phyloP scores from a whole-genome alignment of 2,888 invertebrate species.

The Melikaiella ostensackeni region DNA sequence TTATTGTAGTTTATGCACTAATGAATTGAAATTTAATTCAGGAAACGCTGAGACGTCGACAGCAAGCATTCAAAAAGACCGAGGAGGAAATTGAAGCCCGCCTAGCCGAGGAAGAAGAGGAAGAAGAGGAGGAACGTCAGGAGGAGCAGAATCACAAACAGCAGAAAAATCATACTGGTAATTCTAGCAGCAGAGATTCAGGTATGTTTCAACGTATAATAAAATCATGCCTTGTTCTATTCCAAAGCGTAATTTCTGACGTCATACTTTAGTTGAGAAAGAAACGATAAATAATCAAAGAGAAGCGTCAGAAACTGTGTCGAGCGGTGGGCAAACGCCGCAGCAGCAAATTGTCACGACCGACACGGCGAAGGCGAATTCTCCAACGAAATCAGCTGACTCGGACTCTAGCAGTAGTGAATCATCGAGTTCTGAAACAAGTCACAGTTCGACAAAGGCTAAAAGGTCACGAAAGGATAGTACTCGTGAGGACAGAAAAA shows the following conservation, averaged over 20 bases:
- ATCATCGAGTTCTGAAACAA: constrained; percentile 57
- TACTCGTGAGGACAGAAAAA: constrained; percentile 57
- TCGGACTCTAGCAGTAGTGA: constrained; percentile 52
- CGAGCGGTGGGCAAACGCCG: constrained; percentile 70
- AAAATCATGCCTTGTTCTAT: constrained; percentile 38
- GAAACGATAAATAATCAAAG: constrained; percentile 74
- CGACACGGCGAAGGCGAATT: constrained; percentile 58
- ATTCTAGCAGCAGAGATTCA: constrained; percentile 72
- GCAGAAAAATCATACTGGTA: constrained; percentile 73
- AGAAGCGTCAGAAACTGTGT: constrained; percentile 72
- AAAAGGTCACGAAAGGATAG: constrained; percentile 42
- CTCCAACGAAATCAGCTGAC: constrained; percentile 62
- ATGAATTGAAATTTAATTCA: constrained; percentile 60
- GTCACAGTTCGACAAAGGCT: constrained; percentile 52
- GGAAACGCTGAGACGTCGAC: constrained; percentile 83
- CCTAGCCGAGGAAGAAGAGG: constrained; percentile 82
- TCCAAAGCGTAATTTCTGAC: constrained; percentile 41
- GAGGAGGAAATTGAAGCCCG: constrained; percentile 87
- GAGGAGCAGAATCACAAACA: constrained; percentile 58
- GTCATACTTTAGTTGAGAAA: constrained; percentile 73
- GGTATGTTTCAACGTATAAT: constrained; percentile 67
- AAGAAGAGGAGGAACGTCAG: constrained; percentile 80
- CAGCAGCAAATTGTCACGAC: constrained; percentile 58
- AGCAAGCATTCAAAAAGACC: constrained; percentile 85
- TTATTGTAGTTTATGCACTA: too few species aligned